A percentile compares a stretch with the other conserved stretches of the same genome.
phyloP scores from a whole-genome alignment of 2,888 invertebrate species.

The Macropis europaea region DNA sequence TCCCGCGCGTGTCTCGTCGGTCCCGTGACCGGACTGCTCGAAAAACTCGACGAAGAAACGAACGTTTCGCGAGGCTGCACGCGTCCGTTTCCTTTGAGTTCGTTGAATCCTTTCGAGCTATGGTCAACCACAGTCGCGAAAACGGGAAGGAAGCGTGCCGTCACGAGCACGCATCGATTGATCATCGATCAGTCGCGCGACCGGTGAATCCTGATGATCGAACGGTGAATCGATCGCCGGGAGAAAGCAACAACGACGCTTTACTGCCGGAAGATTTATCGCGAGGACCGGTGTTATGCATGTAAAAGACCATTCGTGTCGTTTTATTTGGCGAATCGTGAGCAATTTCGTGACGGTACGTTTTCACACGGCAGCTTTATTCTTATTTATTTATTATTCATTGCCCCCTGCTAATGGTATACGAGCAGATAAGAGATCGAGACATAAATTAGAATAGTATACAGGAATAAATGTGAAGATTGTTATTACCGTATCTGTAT shows the following conservation, averaged over 20 bases:
- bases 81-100: conserved; percentile 50
- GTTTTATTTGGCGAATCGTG: conserved; percentile 8
- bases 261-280: conserved; percentile 10
- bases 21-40: conserved; percentile 69
- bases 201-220: conserved; percentile 37
- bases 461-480: too few relatives aligned
- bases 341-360: too few relatives aligned
- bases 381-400: too few relatives aligned
- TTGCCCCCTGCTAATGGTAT: too few relatives aligned
- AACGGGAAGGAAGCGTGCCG: conserved; percentile 54
- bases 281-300: not conserved
- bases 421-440: too few relatives aligned
- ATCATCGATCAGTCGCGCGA: conserved; percentile 57
- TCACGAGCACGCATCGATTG: conserved; percentile 56
- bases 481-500: too few relatives aligned
- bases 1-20: conserved; percentile 62
- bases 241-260: not conserved
- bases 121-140: conserved; percentile 36
- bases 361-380: too few relatives aligned
- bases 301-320: not conserved
- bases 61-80: conserved; percentile 3
- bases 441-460: too few relatives aligned
- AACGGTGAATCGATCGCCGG: conserved; percentile 16
- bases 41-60: conserved; percentile 28
- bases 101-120: conserved; percentile 57